A percentile compares a stretch with the other conserved stretches of the same genome.
Conservation (phyloP, 2,888 invertebrate species). For the Lochmaea capreae region DNA sequence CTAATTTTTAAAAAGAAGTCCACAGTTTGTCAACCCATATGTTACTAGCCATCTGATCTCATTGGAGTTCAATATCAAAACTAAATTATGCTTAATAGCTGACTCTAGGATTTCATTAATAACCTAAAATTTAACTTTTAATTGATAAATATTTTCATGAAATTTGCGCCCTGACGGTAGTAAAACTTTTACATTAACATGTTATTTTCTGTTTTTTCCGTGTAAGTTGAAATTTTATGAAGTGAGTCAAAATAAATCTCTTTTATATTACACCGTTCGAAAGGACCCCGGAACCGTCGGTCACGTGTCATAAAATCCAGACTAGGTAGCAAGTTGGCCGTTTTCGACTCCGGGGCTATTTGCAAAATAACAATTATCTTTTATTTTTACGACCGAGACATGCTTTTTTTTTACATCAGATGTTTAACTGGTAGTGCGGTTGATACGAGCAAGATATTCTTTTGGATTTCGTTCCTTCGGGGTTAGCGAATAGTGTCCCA, state of each 20-base stretch:
- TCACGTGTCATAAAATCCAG: slow-evolving; percentile 50
- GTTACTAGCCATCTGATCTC: no score
- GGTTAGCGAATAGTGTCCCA: neutral
- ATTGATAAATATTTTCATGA: no score
- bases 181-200: no score
- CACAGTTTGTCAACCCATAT: no score
- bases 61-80: no score
- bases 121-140: no score
- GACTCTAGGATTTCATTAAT: no score
- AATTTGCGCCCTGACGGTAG: no score
- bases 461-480: neutral
- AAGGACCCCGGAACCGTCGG: slow-evolving; percentile 41
- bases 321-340: slow-evolving; percentile 49
- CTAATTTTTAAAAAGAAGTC: no score
- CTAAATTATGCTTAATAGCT: no score
- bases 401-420: slow-evolving; percentile 1
- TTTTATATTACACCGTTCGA: slow-evolving; percentile 21
- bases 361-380: slow-evolving; percentile 30
- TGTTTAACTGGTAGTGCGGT: neutral
- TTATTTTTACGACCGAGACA: slow-evolving; percentile 30
- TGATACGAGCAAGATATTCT: neutral
- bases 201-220: no score
- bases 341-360: slow-evolving; percentile 41
- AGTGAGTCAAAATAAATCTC: slow-evolving; percentile 27
- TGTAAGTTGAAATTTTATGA: slow-evolving; percentile 32